Conservation (phyloP, 2,113 vertebrate genomes). For the Leuciscus idus region DNA sequence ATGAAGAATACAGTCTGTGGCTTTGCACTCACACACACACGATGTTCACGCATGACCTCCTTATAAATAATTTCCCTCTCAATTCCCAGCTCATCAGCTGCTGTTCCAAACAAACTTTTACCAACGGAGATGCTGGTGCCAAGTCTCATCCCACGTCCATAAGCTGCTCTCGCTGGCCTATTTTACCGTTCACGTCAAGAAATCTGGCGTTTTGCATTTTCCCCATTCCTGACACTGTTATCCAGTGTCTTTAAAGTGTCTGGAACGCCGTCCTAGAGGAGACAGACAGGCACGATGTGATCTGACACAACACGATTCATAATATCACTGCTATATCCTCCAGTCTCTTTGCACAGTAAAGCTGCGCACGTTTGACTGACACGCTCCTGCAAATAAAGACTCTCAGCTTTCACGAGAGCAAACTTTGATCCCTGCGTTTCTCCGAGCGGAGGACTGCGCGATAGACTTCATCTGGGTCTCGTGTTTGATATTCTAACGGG, state of each 20-base stretch:
- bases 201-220: conserved; percentile 36
- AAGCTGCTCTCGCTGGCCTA: background rate
- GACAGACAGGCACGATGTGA: conserved; percentile 27
- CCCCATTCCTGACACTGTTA: conserved; percentile 39
- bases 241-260: conserved; percentile 42
- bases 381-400: conserved; percentile 54
- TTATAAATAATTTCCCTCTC: background rate
- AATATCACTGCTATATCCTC: conserved; percentile 43
- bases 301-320: conserved; percentile 32
- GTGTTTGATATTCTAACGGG: conserved; percentile 40
- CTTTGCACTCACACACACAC: background rate
- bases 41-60: background rate
- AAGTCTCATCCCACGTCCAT: background rate
- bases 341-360: conserved; percentile 51
- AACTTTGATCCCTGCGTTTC: conserved; percentile 58
- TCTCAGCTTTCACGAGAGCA: conserved; percentile 33
- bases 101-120: background rate
- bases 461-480: conserved; percentile 43
- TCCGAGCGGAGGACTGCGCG: conserved; percentile 48
- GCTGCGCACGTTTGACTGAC: conserved; percentile 48
- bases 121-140: background rate
- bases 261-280: conserved; percentile 9
- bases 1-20: background rate
- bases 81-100: background rate
- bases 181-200: conserved; percentile 40